Conservation (phyloP, 2,888 invertebrate species). For the Colostygia pectinataria region DNA sequence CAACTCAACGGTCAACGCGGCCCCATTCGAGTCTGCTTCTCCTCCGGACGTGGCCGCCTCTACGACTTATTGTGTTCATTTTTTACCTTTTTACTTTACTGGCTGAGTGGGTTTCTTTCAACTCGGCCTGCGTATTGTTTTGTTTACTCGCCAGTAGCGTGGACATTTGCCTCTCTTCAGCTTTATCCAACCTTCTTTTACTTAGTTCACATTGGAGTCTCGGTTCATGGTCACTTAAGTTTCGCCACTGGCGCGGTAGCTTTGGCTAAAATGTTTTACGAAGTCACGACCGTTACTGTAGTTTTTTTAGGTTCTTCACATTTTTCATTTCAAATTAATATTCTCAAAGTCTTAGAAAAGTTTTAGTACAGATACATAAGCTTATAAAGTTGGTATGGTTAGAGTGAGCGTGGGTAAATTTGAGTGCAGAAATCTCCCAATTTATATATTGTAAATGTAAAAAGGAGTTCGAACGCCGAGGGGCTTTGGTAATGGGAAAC, state of each 20-base stretch:
- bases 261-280: slow-evolving; percentile 37
- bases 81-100: slow-evolving; percentile 63
- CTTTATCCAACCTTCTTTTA: slow-evolving; percentile 51
- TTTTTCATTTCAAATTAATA: slow-evolving; percentile 12
- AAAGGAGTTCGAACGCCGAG: slow-evolving; percentile 25
- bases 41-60: slow-evolving; percentile 62
- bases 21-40: slow-evolving; percentile 50
- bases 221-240: slow-evolving; percentile 53
- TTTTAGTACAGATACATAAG: too few relatives aligned
- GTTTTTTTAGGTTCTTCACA: slow-evolving; percentile 19
- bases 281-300: slow-evolving; percentile 31
- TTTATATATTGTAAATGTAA: slow-evolving; percentile 40
- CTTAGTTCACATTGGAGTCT: slow-evolving; percentile 43
- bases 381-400: slow-evolving; percentile 8
- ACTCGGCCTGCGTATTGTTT: slow-evolving; percentile 58
- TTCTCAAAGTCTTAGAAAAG: not conserved
- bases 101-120: slow-evolving; percentile 67
- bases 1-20: slow-evolving; percentile 59
- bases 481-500: slow-evolving; percentile 47
- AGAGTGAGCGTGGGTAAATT: slow-evolving; percentile 18
- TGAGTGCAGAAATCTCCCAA: slow-evolving; percentile 15
- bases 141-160: slow-evolving; percentile 60
- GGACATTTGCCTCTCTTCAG: slow-evolving; percentile 65
- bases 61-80: slow-evolving; percentile 66
- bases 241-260: slow-evolving; percentile 33